These are phyloP conservation scores for Malaclemys terrapin DNA, from an alignment of 2,113 vertebrate genomes.

Conservation along the genomic window DNA sequence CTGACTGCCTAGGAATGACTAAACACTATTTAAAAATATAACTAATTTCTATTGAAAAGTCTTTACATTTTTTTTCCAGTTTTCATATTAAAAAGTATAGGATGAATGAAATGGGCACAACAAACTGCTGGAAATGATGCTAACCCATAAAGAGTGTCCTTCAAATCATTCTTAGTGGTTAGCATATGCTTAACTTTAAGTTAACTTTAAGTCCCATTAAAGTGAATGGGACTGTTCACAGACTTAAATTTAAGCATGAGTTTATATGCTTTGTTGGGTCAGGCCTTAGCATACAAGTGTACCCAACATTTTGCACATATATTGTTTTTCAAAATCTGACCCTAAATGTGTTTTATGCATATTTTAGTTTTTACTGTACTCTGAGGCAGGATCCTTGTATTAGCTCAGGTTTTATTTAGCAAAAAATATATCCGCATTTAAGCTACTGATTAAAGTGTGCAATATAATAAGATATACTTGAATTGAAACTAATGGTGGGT, in stretches of 20 bases:
- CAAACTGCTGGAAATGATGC: not conserved
- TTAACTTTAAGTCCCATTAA: not conserved
- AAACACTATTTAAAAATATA: constrained; percentile 7
- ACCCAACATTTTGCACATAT: not conserved
- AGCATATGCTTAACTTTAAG: not conserved
- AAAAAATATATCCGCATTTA: not conserved
- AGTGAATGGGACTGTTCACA: not conserved
- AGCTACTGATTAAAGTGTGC: not conserved
- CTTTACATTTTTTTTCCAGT: not conserved
- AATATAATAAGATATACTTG: not conserved
- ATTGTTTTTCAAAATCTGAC: not conserved
- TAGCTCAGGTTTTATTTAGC: not conserved
- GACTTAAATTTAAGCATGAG: not conserved
- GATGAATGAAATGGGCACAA: not conserved
- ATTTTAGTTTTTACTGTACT: not conserved
- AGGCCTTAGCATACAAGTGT: not conserved
- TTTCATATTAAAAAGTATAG: not conserved
- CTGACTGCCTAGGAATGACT: constrained; percentile 32
- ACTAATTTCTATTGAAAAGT: constrained; percentile 22
- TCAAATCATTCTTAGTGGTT: not conserved
- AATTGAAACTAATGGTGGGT: not conserved
- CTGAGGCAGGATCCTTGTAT: not conserved
- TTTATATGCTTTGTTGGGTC: not conserved
- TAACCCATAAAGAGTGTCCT: not conserved
- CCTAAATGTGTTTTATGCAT: not conserved